These are phyloP conservation scores for Gouania willdenowi DNA, from an alignment of 2,797 vertebrate genomes.

Conservation along the genomic window DNA sequence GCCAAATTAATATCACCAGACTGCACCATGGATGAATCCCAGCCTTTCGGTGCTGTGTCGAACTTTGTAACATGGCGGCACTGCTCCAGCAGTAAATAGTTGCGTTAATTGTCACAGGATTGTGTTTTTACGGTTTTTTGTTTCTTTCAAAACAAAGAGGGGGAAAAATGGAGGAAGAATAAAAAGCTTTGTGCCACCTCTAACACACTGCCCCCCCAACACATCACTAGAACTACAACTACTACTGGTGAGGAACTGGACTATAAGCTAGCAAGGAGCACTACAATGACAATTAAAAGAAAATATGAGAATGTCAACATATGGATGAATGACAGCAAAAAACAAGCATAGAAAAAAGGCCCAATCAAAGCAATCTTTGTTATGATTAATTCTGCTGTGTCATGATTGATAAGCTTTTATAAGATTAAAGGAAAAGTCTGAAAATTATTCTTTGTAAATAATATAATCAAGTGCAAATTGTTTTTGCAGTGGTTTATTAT, in stretches of 20 bases:
- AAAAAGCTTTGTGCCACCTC: slow-evolving; percentile 38
- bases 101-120: slow-evolving; percentile 27
- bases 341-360: slow-evolving; percentile 33
- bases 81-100: slow-evolving; percentile 1
- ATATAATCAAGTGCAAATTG: no score
- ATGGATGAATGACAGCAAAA: slow-evolving; percentile 11
- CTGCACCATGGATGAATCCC: no score
- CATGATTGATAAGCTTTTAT: no score
- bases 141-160: background rate
- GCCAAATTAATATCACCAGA: background rate
- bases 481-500: no score
- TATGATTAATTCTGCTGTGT: no score
- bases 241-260: slow-evolving; percentile 71
- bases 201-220: slow-evolving; percentile 45
- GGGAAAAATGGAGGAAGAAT: background rate
- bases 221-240: slow-evolving; percentile 49
- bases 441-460: no score
- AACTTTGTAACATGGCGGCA: no score
- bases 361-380: slow-evolving; percentile 71
- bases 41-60: no score
- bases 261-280: slow-evolving; percentile 62
- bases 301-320: slow-evolving; percentile 25
- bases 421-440: no score
- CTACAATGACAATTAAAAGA: slow-evolving; percentile 23
- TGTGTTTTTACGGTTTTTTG: no score